These are phyloP conservation scores for Tipula helvola DNA, from an alignment of 2,888 invertebrate genomes.

Conservation along the genomic window DNA sequence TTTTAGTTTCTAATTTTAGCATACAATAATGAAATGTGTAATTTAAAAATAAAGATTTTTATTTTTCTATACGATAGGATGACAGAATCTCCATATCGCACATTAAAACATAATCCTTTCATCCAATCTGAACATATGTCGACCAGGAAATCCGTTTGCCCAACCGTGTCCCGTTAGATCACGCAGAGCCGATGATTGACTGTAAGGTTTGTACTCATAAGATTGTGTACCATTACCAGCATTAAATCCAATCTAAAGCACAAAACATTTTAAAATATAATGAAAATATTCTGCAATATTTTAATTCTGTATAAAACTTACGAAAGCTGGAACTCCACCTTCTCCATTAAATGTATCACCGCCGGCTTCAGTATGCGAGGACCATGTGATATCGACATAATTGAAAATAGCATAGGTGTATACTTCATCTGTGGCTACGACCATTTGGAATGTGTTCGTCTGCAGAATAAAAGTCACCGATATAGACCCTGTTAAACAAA, in stretches of 20 bases:
- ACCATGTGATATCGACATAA: slow-evolving; percentile 84
- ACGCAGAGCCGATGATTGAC: slow-evolving; percentile 71
- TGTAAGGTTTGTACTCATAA: slow-evolving; percentile 82
- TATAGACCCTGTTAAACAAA: not conserved
- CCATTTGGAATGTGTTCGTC: slow-evolving; percentile 94
- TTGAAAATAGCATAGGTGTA: slow-evolving; percentile 93
- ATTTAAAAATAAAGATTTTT: too few species aligned
- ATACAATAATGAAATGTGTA: too few species aligned
- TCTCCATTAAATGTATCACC: slow-evolving; percentile 78
- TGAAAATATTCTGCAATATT: not conserved
- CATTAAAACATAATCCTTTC: slow-evolving; percentile 88
- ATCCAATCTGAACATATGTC: slow-evolving; percentile 90
- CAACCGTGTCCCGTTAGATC: slow-evolving; percentile 75
- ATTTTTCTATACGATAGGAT: too few species aligned
- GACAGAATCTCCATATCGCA: too few species aligned
- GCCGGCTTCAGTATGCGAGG: slow-evolving; percentile 80
- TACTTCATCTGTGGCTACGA: slow-evolving; percentile 85
- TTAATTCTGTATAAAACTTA: slow-evolving; percentile 38
- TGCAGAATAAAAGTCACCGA: slow-evolving; percentile 31
- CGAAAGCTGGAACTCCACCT: slow-evolving; percentile 76
- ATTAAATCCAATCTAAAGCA: slow-evolving; percentile 81
- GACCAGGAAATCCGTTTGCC: slow-evolving; percentile 76
- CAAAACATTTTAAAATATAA: not conserved
- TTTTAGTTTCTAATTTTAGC: too few species aligned
- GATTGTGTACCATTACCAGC: slow-evolving; percentile 88